phyloP scores from a whole-genome alignment of 1,140 invertebrate species.

The Pseudachorutes palmiensis region DNA sequence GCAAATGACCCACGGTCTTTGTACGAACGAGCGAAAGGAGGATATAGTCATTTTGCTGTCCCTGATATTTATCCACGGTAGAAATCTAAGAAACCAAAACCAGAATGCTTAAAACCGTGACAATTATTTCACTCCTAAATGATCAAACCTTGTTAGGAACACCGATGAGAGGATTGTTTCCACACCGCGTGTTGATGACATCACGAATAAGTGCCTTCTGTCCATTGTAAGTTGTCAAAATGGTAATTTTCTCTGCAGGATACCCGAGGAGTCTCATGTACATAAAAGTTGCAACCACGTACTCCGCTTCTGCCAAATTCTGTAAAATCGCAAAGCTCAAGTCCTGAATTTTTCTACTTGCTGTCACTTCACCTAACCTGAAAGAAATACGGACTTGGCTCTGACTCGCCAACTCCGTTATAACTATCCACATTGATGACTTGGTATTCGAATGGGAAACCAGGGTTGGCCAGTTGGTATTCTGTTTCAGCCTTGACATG shows the following conservation, averaged over 20 bases:
- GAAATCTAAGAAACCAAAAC: slow-evolving; percentile 50
- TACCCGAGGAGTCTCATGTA: slow-evolving; percentile 97
- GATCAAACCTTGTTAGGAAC: slow-evolving; percentile 74
- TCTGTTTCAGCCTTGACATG: slow-evolving; percentile 77
- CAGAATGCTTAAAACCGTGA: neutral
- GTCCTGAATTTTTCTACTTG: too few relatives aligned
- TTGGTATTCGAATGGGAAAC: slow-evolving; percentile 89
- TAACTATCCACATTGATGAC: slow-evolving; percentile 94
- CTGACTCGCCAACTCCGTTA: slow-evolving; percentile 92
- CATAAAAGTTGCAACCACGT: slow-evolving; percentile 95
- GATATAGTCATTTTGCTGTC: slow-evolving; percentile 99
- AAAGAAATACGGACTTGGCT: slow-evolving; percentile 97
- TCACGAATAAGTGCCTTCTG: slow-evolving; percentile 96
- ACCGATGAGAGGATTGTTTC: slow-evolving; percentile 93
- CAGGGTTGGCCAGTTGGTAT: slow-evolving; percentile 82
- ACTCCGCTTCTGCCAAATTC: slow-evolving; percentile 98
- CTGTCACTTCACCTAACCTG: slow-evolving; percentile 52
- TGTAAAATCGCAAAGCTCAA: slow-evolving; percentile 46
- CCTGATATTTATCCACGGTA: slow-evolving; percentile 99
- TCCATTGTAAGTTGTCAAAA: slow-evolving; percentile 99
- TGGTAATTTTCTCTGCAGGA: slow-evolving; percentile 94
- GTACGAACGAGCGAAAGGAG: slow-evolving; percentile 92
- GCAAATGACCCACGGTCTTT: slow-evolving; percentile 87
- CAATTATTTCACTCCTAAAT: neutral
- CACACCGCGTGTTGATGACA: slow-evolving; percentile 89